Conservation (phyloP, 1,140 invertebrate genomes). For the Agrypnia vestita region DNA sequence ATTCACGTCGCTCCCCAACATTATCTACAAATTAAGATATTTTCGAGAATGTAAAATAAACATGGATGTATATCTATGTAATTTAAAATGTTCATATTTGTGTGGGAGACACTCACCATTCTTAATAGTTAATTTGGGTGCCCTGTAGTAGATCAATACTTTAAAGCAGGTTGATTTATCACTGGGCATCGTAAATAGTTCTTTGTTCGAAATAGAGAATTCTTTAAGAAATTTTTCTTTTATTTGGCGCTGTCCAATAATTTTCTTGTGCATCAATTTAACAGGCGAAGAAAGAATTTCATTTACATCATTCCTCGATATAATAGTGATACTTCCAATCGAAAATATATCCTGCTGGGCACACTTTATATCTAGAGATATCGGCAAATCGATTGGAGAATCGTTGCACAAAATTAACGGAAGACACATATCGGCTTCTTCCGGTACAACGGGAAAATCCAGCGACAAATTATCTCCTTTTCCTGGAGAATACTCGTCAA, state of each 20-base stretch:
- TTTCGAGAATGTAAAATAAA: constrained; percentile 9
- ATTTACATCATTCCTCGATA: constrained; percentile 42
- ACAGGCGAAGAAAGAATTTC: constrained; percentile 21
- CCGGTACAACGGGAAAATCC: constrained; percentile 50
- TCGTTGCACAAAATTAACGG: constrained; percentile 53
- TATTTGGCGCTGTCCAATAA: constrained; percentile 8
- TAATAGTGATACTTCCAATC: constrained; percentile 31
- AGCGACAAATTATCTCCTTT: constrained; percentile 35
- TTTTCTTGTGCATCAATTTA: constrained; percentile 31
- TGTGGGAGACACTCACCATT: constrained; percentile 47
- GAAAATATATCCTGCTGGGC: constrained; percentile 33
- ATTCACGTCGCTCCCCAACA: neutral
- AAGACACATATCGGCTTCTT: constrained; percentile 44
- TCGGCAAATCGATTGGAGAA: constrained; percentile 45
- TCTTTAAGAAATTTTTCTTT: constrained; percentile 28
- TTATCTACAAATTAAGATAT: constrained; percentile 44
- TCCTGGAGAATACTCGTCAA: constrained; percentile 1
- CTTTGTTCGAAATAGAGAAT: constrained; percentile 12
- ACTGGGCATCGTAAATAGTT: constrained; percentile 36
- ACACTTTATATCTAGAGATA: constrained; percentile 48
- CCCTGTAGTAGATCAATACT: constrained; percentile 47
- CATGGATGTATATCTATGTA: too few species aligned
- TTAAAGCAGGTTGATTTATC: constrained; percentile 46
- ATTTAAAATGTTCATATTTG: too few species aligned
- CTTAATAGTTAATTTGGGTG: constrained; percentile 38